A percentile compares a stretch with the other conserved stretches of the same genome.
Evolutionary conservation across 2,888 invertebrate species (phyloP).

Genomic region (Chymomyza fuscimana): DNA sequence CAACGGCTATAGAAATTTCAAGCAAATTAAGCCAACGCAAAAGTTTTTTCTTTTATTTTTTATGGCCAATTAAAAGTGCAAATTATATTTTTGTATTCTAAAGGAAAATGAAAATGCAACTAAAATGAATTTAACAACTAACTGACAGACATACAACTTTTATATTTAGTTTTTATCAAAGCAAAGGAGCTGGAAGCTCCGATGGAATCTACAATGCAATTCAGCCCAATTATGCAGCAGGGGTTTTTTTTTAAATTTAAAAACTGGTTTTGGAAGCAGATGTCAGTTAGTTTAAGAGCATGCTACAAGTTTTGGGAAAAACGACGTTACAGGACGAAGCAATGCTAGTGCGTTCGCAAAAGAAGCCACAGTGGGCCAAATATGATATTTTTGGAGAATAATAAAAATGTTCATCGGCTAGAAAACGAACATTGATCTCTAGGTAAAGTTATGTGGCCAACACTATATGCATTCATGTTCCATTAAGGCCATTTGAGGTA

Average conservation of each 20-base stretch:
- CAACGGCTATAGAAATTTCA: slow-evolving; percentile 21
- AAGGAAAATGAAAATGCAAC: neutral
- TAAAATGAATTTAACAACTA: slow-evolving; percentile 8
- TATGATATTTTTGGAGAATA: neutral
- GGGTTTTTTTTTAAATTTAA: neutral
- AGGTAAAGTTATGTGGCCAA: too few species aligned
- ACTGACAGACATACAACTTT: slow-evolving; percentile 6
- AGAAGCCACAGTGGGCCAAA: neutral
- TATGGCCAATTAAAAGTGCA: slow-evolving; percentile 57
- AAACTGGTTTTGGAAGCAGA: neutral
- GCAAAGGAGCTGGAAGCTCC: neutral
- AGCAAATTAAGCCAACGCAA: neutral
- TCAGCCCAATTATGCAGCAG: neutral
- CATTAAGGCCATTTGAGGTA: too few species aligned
- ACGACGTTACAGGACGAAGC: neutral
- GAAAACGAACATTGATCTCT: too few species aligned
- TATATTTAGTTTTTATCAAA: neutral
- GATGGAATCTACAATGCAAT: neutral
- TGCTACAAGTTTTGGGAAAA: neutral
- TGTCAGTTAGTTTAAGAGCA: neutral
- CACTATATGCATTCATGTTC: too few species aligned
- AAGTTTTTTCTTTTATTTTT: neutral
- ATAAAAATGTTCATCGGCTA: too few species aligned
- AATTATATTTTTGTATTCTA: slow-evolving; percentile 41
- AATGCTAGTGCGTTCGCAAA: neutral